Conservation (phyloP, 2,797 vertebrate genomes). For the Alosa sapidissima region DNA sequence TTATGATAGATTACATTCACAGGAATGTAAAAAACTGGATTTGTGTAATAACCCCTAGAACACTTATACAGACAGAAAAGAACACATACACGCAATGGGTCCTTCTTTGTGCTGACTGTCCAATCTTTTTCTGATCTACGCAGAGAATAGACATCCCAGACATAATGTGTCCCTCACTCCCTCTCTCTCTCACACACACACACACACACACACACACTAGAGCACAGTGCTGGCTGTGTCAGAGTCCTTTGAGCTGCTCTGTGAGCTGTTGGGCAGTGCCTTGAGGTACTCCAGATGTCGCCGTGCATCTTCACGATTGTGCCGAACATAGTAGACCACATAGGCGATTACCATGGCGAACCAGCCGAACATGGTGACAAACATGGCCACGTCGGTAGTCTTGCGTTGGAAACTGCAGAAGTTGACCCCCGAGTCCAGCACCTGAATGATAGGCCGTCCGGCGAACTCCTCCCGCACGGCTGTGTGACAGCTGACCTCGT, state of each 20-base stretch:
- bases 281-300: slow-evolving; percentile 86
- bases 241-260: slow-evolving; percentile 76
- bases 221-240: slow-evolving; percentile 83
- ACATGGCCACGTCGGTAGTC: slow-evolving; percentile 90
- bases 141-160: not conserved
- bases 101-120: not conserved
- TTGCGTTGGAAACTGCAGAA: slow-evolving; percentile 88
- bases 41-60: not conserved
- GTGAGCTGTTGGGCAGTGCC: slow-evolving; percentile 81
- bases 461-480: slow-evolving; percentile 83
- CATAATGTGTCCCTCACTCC: not conserved
- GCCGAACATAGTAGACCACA: slow-evolving; percentile 87
- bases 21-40: not conserved
- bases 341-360: slow-evolving; percentile 91
- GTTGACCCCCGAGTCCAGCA: slow-evolving; percentile 87
- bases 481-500: slow-evolving; percentile 87
- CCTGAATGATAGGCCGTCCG: slow-evolving; percentile 88
- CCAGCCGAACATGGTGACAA: slow-evolving; percentile 94
- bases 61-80: not conserved
- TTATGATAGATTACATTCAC: not conserved
- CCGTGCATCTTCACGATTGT: slow-evolving; percentile 89
- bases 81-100: not conserved
- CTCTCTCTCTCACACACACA: not conserved
- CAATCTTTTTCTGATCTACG: not conserved
- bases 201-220: slow-evolving; percentile 57